Evolutionary conservation across 2,888 invertebrate genomes (phyloP).

Genomic region (Drosophila acutilabella): DNA sequence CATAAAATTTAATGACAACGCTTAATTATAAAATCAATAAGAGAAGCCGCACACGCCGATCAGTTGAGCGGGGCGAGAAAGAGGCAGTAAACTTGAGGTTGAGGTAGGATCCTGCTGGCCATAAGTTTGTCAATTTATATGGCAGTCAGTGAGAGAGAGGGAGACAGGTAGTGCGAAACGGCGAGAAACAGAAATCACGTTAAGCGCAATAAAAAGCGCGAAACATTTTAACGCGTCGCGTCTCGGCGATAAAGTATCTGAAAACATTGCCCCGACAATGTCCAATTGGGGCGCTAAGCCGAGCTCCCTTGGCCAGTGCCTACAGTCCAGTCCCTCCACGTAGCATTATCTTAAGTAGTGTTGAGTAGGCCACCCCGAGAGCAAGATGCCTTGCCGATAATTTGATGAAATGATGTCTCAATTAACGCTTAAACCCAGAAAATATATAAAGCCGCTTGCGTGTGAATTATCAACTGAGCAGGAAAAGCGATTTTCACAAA

Average conservation of each 20-base stretch:
- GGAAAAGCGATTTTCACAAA: conserved; percentile 34
- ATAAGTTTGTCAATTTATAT: conserved; percentile 81
- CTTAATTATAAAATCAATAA: conserved; percentile 83
- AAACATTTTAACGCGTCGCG: conserved; percentile 80
- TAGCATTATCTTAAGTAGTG: conserved; percentile 76
- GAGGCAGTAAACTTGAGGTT: conserved; percentile 7
- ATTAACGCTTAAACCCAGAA: conserved; percentile 54
- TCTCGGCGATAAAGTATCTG: conserved; percentile 78
- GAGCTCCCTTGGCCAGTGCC: neutral
- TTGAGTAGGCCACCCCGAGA: conserved; percentile 63
- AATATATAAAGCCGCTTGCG: conserved; percentile 40
- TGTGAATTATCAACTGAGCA: conserved; percentile 62
- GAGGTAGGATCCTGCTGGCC: conserved; percentile 38
- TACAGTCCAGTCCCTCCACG: neutral
- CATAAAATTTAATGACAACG: conserved; percentile 83
- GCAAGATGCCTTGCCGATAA: conserved; percentile 60
- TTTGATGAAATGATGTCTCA: conserved; percentile 79
- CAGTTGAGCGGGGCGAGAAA: conserved; percentile 29
- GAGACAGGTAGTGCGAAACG: conserved; percentile 23
- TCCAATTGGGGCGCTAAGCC: conserved; percentile 72
- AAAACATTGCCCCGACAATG: conserved; percentile 74
- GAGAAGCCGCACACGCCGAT: conserved; percentile 77
- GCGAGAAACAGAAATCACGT: conserved; percentile 67
- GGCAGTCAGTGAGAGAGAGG: conserved; percentile 21
- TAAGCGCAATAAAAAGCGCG: conserved; percentile 80